Evolutionary conservation across 2,888 invertebrate species (phyloP).

Genomic region (Cephus runcator): DNA sequence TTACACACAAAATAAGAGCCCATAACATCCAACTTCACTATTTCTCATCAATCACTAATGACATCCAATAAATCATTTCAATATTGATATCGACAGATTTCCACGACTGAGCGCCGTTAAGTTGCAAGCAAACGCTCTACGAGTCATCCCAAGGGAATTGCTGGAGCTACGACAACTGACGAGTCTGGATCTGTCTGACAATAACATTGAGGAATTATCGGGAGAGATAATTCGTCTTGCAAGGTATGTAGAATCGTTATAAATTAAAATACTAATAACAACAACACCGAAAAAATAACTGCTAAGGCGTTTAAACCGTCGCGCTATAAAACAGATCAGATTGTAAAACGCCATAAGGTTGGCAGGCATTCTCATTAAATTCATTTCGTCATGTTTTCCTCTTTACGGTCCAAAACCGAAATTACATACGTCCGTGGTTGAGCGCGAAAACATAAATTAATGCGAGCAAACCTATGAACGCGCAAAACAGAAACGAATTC

Average conservation of each 20-base stretch:
- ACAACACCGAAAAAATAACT: background rate
- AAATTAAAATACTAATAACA: background rate
- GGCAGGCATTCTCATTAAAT: constrained; percentile 25
- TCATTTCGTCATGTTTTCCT: constrained; percentile 13
- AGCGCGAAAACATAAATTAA: background rate
- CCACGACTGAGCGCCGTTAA: constrained; percentile 53
- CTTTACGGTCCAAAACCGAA: constrained; percentile 15
- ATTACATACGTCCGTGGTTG: background rate
- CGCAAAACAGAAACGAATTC: background rate
- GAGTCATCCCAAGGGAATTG: constrained; percentile 71
- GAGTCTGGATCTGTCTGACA: constrained; percentile 76
- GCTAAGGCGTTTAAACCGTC: background rate
- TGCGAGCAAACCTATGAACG: background rate
- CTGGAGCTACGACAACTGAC: constrained; percentile 72
- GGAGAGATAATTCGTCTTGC: constrained; percentile 71
- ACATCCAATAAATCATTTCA: background rate
- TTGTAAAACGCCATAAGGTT: background rate
- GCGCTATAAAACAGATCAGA: background rate
- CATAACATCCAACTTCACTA: background rate
- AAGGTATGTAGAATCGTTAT: constrained; percentile 66
- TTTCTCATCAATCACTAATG: background rate
- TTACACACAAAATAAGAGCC: no score
- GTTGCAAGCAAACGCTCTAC: constrained; percentile 70
- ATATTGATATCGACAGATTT: constrained; percentile 39
- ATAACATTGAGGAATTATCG: constrained; percentile 74